These are phyloP conservation scores for Protodeltote pygarga DNA, from an alignment of 2,888 invertebrate genomes.

Conservation along the genomic window DNA sequence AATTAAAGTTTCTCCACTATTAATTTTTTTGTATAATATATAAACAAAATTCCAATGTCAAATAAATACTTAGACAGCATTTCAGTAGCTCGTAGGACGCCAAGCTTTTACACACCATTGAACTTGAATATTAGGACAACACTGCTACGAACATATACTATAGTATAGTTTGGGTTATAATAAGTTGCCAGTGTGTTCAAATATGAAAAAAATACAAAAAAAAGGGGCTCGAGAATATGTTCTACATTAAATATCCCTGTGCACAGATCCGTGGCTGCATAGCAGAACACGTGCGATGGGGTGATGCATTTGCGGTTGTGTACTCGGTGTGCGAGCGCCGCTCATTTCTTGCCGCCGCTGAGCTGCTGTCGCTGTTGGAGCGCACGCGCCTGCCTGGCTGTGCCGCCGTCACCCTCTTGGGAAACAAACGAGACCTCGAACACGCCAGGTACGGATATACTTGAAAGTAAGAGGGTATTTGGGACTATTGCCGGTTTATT, in stretches of 20 bases:
- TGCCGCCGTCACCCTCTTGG: conserved; percentile 91
- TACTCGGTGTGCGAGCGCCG: conserved; percentile 89
- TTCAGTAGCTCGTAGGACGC: no score
- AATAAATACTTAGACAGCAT: no score
- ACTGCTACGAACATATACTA: no score
- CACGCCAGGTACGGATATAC: conserved; percentile 88
- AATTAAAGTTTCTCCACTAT: no score
- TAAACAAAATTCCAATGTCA: no score
- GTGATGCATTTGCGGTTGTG: conserved; percentile 93
- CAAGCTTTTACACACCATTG: no score
- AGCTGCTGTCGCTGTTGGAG: conserved; percentile 90
- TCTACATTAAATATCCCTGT: conserved; percentile 26
- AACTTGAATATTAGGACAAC: no score
- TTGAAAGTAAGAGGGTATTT: background rate
- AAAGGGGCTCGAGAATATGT: background rate
- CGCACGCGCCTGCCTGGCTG: conserved; percentile 91
- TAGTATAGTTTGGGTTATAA: no score
- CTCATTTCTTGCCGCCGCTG: conserved; percentile 89
- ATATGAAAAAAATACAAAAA: no score
- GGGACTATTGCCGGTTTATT: no score
- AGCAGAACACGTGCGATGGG: conserved; percentile 93
- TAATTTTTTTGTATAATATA: no score
- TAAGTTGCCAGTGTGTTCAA: no score
- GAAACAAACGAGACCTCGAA: conserved; percentile 94
- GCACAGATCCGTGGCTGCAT: conserved; percentile 90